Evolutionary conservation across 2,888 invertebrate species (phyloP).

Genomic region (Fissipunctia ypsillon): DNA sequence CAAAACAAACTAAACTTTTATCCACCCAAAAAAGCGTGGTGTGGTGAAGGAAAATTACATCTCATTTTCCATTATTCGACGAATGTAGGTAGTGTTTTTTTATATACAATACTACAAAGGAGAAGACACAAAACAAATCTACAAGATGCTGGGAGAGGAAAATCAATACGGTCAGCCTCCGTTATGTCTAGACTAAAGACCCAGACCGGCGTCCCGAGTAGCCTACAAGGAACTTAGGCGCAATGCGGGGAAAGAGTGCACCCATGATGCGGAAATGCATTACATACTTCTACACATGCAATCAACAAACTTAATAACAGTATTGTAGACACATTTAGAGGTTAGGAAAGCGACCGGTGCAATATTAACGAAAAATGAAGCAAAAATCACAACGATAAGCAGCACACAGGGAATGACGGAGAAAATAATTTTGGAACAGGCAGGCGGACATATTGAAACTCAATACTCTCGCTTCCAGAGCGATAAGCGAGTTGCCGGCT

Average conservation of each 20-base stretch:
- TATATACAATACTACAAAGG: background rate
- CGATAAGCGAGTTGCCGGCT: slow-evolving; percentile 75
- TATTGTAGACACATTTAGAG: slow-evolving; percentile 71
- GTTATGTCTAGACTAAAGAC: slow-evolving; percentile 72
- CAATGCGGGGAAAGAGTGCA: slow-evolving; percentile 72
- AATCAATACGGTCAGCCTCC: slow-evolving; percentile 76
- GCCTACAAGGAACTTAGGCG: slow-evolving; percentile 69
- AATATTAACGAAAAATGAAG: slow-evolving; percentile 64
- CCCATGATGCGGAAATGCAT: slow-evolving; percentile 52
- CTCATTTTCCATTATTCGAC: background rate
- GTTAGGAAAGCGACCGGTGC: slow-evolving; percentile 80
- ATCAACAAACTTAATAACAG: slow-evolving; percentile 48
- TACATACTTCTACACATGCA: slow-evolving; percentile 34
- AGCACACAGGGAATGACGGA: slow-evolving; percentile 77
- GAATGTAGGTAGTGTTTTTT: slow-evolving; percentile 2
- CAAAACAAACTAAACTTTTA: background rate
- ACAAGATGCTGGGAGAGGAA: slow-evolving; percentile 57
- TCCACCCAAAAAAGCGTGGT: background rate
- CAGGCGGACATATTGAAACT: slow-evolving; percentile 88
- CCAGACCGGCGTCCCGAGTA: slow-evolving; percentile 53
- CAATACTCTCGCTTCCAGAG: slow-evolving; percentile 85
- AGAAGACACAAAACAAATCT: slow-evolving; percentile 36
- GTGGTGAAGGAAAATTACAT: background rate
- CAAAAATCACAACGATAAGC: slow-evolving; percentile 71
- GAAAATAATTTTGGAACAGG: slow-evolving; percentile 83